Evolutionary conservation across 2,113 vertebrate genomes (phyloP).

Genomic region (Burhinus bistriatus): DNA sequence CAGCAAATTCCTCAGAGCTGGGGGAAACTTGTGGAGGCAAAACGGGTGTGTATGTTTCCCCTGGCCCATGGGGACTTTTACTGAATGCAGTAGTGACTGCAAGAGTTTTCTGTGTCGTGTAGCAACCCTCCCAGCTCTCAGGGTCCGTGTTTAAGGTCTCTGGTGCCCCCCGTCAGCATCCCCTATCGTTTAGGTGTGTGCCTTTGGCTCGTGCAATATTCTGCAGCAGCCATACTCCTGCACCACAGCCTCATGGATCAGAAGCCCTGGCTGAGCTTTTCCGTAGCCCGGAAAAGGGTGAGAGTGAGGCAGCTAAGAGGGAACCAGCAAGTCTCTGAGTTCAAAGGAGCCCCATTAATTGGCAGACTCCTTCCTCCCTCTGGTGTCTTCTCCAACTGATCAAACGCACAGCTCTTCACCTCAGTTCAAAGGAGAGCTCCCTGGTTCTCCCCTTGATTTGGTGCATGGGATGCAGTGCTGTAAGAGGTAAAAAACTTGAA

Average conservation of each 20-base stretch:
- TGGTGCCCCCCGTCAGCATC: not conserved
- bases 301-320: not conserved
- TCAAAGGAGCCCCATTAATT: not conserved
- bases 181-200: not conserved
- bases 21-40: not conserved
- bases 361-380: not conserved
- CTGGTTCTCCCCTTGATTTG: not conserved
- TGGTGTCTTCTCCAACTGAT: not conserved
- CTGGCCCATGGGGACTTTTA: not conserved
- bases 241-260: not conserved
- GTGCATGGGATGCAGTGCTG: not conserved
- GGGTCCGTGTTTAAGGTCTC: not conserved
- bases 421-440: not conserved
- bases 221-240: rapidly evolving
- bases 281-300: not conserved
- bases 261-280: not conserved
- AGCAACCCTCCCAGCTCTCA: not conserved
- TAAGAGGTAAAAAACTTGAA: not conserved
- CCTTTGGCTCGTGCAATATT: not conserved
- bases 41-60: not conserved
- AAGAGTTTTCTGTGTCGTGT: not conserved
- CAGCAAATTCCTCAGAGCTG: not conserved
- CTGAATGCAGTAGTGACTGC: not conserved
- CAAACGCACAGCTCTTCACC: not conserved
- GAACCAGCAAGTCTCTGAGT: not conserved